These are phyloP conservation scores for Cataglyphis albicans DNA, from an alignment of 2,888 invertebrate genomes.

Conservation along the genomic window DNA sequence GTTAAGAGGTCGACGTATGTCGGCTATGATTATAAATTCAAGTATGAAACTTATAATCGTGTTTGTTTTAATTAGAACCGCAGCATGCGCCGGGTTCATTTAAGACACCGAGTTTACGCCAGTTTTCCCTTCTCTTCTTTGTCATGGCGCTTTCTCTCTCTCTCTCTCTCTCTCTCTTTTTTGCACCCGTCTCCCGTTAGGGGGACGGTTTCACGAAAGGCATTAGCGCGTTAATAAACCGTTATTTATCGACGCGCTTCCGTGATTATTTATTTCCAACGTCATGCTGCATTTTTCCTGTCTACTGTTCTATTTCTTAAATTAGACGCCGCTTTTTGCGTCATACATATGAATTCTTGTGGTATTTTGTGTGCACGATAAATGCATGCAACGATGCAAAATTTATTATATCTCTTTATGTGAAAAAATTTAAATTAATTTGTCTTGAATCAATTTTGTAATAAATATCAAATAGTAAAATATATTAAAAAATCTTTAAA, in stretches of 20 bases:
- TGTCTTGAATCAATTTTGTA: background rate
- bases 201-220: constrained; percentile 72
- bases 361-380: background rate
- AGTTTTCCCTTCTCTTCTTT: constrained; percentile 13
- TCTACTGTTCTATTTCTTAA: constrained; percentile 56
- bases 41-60: constrained; percentile 79
- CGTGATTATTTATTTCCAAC: constrained; percentile 68
- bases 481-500: background rate
- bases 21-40: constrained; percentile 78
- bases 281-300: constrained; percentile 58
- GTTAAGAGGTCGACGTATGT: constrained; percentile 64
- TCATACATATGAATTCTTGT: constrained; percentile 19
- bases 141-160: background rate
- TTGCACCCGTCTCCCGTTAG: constrained; percentile 69
- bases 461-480: constrained; percentile 3
- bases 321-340: constrained; percentile 52
- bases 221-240: constrained; percentile 78
- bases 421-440: background rate
- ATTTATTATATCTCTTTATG: background rate
- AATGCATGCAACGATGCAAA: background rate
- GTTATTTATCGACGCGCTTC: constrained; percentile 78
- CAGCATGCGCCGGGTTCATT: constrained; percentile 80
- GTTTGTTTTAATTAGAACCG: constrained; percentile 84
- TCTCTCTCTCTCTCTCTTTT: constrained; percentile 41
- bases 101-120: constrained; percentile 74